These are phyloP conservation scores for Steinernema feltiae DNA, from an alignment of 1,140 invertebrate species.

Conservation along the genomic window DNA sequence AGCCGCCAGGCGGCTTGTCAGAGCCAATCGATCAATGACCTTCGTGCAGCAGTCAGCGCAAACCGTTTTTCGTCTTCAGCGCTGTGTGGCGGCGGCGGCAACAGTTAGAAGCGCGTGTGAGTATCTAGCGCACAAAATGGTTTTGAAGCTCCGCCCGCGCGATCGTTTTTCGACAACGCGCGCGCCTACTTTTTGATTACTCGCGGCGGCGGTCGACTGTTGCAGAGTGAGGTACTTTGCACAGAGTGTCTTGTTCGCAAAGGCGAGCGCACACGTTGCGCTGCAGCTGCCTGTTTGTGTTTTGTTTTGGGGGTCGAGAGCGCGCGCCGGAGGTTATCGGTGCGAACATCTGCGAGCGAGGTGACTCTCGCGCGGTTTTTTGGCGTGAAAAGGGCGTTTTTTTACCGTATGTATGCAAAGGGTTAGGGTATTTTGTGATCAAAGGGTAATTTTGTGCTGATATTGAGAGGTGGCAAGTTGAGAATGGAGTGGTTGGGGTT, in stretches of 20 bases:
- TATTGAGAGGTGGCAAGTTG: no score
- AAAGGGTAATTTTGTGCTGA: no score
- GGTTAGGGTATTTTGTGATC: no score
- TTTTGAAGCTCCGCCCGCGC: background rate
- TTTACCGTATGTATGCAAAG: background rate
- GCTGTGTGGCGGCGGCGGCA: background rate
- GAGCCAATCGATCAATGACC: conserved; percentile 1
- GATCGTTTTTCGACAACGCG: background rate
- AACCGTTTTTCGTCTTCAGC: background rate
- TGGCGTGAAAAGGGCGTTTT: background rate
- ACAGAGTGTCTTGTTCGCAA: no score
- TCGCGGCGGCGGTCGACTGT: background rate
- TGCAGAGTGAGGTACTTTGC: no score
- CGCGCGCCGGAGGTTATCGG: no score
- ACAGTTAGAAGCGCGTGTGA: background rate
- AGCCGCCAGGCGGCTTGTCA: background rate
- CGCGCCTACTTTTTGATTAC: background rate
- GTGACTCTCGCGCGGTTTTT: background rate
- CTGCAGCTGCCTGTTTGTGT: background rate
- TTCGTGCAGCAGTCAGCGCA: background rate
- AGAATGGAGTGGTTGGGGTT: no score
- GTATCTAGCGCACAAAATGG: conserved; percentile 5
- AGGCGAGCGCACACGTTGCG: background rate
- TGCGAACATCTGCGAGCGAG: background rate
- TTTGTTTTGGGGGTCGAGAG: background rate